Percentiles rank a stretch among this genome's conserved stretches.
phyloP scores from a whole-genome alignment of 2,888 invertebrate genomes.

The Marasmarcha lunaedactyla region DNA sequence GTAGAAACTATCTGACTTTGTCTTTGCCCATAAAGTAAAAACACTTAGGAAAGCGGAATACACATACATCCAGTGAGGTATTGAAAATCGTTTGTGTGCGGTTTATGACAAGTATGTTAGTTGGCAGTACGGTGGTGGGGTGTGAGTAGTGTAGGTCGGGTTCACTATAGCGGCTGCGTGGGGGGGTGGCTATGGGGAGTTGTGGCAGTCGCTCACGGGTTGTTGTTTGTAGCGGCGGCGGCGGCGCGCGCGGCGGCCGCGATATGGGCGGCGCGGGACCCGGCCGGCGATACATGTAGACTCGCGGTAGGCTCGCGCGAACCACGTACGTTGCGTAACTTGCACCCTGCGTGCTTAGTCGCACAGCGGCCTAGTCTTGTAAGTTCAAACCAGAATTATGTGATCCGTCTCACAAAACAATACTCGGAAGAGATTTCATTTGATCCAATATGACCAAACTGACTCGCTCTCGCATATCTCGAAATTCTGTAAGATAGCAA shows the following conservation, averaged over 20 bases:
- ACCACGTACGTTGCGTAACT: neutral
- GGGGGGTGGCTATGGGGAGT: constrained; percentile 5
- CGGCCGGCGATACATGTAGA: constrained; percentile 37
- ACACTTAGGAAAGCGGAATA: no score
- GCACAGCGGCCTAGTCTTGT: neutral
- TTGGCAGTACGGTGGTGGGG: no score
- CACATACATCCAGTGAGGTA: no score
- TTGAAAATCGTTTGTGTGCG: no score
- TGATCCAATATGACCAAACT: no score
- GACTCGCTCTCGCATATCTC: neutral
- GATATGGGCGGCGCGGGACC: constrained; percentile 41
- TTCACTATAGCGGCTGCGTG: neutral
- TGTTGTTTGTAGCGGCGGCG: constrained; percentile 42
- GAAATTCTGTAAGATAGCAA: neutral
- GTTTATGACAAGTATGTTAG: no score
- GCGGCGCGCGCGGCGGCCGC: constrained; percentile 37
- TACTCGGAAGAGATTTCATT: no score
- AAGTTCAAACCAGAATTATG: neutral
- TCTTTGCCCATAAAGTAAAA: no score
- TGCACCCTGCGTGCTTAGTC: neutral
- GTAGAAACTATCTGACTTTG: no score
- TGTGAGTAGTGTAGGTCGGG: no score
- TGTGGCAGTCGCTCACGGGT: no score
- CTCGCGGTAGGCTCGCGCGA: neutral
- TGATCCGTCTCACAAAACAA: neutral